A percentile compares a stretch with the other conserved stretches of the same genome.
Conservation (phyloP, 1,140 invertebrate genomes). For the Contarinia nasturtii region DNA sequence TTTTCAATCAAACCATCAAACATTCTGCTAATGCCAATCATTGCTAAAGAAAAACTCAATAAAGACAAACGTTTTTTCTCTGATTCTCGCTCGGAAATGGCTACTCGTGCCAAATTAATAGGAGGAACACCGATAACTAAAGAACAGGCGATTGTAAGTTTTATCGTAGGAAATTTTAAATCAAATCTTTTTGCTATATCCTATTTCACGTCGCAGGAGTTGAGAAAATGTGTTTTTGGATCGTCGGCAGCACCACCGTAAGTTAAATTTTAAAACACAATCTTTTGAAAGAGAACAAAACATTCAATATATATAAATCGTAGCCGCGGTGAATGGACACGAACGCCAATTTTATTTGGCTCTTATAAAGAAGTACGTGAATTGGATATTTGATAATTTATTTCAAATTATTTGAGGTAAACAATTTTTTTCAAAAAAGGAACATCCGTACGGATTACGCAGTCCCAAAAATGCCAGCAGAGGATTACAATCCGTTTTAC, state of each 20-base stretch:
- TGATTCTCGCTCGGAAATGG: no score
- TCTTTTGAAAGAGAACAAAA: no score
- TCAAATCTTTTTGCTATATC: conserved; percentile 1
- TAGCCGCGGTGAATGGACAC: conserved; percentile 37
- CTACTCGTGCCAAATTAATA: background rate
- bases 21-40: no score
- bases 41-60: no score
- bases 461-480: conserved; percentile 35
- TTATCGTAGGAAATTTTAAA: background rate
- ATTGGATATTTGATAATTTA: background rate
- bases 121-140: conserved; percentile 45
- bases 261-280: no score
- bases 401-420: background rate
- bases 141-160: conserved; percentile 40
- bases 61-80: no score
- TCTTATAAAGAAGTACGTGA: conserved; percentile 23
- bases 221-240: conserved; percentile 35
- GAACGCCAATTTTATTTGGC: conserved; percentile 33
- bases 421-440: conserved; percentile 7
- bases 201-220: conserved; percentile 17
- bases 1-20: no score
- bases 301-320: no score
- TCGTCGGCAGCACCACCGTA: conserved; percentile 32
- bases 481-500: conserved; percentile 39
- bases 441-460: conserved; percentile 32